phyloP scores from a whole-genome alignment of 2,113 vertebrate species.

The Trematocara marginatum region DNA sequence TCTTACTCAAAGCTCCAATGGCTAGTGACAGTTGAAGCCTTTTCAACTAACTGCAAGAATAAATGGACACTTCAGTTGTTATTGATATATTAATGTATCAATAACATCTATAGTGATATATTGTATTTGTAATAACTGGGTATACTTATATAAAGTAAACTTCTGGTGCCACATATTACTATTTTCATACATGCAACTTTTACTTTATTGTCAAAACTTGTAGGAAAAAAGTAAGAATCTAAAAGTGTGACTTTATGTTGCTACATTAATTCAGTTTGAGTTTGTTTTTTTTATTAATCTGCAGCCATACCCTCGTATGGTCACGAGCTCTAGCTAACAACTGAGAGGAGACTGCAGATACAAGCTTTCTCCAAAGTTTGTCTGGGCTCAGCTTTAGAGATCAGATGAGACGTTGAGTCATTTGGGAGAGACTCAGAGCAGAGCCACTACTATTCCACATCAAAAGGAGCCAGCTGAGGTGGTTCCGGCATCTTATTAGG shows the following conservation, averaged over 20 bases:
- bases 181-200: neutral
- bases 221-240: neutral
- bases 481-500: neutral
- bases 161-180: neutral
- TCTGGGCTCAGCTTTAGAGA: neutral
- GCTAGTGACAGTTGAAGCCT: rapidly evolving
- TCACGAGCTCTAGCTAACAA: neutral
- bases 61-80: neutral
- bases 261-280: neutral
- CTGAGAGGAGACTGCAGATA: neutral
- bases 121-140: neutral
- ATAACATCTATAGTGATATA: neutral
- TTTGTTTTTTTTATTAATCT: rapidly evolving
- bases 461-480: neutral
- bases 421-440: neutral
- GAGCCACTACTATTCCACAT: neutral
- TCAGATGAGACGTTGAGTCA: neutral
- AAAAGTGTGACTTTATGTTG: neutral
- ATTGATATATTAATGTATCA: neutral
- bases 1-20: neutral
- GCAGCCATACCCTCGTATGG: neutral
- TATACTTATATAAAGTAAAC: neutral
- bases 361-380: neutral
- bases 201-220: neutral
- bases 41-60: neutral